A percentile compares a stretch with the other conserved stretches of the same genome.
Evolutionary conservation across 2,797 vertebrate genomes (phyloP).

Genomic region (Sciurus vulgaris): DNA sequence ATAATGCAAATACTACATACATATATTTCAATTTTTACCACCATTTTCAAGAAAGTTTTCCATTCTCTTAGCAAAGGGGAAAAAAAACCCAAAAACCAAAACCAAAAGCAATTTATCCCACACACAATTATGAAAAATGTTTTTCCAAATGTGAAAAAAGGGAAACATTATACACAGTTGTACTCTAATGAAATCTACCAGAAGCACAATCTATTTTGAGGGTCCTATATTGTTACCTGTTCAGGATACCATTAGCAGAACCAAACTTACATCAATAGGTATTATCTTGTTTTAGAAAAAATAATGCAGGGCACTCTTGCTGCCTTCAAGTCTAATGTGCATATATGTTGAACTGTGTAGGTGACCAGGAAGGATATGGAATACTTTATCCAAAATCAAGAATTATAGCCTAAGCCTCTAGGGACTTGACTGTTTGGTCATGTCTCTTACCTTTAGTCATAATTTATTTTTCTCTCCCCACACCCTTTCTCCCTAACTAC

Average conservation of each 20-base stretch:
- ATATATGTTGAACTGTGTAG: neutral
- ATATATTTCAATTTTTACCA: constrained; percentile 56
- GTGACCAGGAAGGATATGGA: neutral
- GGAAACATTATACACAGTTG: neutral
- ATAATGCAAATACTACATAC: constrained; percentile 29
- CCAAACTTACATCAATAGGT: neutral
- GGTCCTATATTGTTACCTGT: neutral
- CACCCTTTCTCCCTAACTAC: neutral
- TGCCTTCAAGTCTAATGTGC: neutral
- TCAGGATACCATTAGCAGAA: neutral
- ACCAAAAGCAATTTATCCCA: neutral
- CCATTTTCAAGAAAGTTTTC: constrained; percentile 59
- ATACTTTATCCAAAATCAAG: neutral
- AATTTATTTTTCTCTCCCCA: neutral
- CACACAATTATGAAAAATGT: neutral
- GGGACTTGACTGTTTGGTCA: neutral
- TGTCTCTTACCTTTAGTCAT: neutral
- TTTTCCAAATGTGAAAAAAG: constrained; percentile 4
- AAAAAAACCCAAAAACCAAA: constrained; percentile 14
- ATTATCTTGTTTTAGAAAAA: constrained; percentile 18
- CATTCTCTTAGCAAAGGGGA: constrained; percentile 71
- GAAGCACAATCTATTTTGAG: constrained; percentile 6
- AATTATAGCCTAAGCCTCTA: neutral
- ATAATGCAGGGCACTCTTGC: neutral
- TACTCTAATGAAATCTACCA: neutral